Evolutionary conservation across 2,113 vertebrate genomes (phyloP), one percentile per base, ranked within the genome.

Genomic region (Panthera leo): DNA sequence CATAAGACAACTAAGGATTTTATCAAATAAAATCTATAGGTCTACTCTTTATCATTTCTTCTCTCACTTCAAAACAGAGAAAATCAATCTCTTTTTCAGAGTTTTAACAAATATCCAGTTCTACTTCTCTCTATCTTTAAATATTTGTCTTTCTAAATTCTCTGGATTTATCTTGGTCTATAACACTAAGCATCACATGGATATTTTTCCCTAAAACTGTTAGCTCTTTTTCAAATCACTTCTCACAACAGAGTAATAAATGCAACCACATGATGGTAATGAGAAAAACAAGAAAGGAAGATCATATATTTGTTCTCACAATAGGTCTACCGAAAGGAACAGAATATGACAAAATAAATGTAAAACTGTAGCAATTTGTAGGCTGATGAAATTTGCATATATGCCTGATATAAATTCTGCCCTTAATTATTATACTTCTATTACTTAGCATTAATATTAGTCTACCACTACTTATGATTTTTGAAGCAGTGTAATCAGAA

Each of bases 131-230:
- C 34, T 85, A 55, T 36, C 42, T 94, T 82, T 95, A 78, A 61
- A n/a, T 70, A 55, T 31, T 61, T 95, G 25, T 86, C 75, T 96
- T 91, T 92, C 63, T 68, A 89, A 96, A 84, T 19, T 55, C 23
- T 89, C 39, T 71, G 27, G 8, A 86, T 87, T 95, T 93, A 71
- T 91, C 29, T 91, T 85, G 3, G 9, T 80, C 39, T 85, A 7
- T 45, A 91, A 70, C 29, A 88, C 42, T 42, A 89, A 48, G 48
- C 23, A 63, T 58, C 15, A 71, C 34, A 53, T 58, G 19, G 55
- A 53, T 36, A 58, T 73, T 82, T 36, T 45, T 63, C 0, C 45
- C 34, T 6, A 68, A 87, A 92, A 87, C 10, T 79, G 10, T 68
- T 90, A 94, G n/a, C 9, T 85, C 15, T 78, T 84, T 85, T 95